Base-by-base conservation (phyloP, 1,140 invertebrate genomes). In the Zaprionus gabonicus region DNA sequence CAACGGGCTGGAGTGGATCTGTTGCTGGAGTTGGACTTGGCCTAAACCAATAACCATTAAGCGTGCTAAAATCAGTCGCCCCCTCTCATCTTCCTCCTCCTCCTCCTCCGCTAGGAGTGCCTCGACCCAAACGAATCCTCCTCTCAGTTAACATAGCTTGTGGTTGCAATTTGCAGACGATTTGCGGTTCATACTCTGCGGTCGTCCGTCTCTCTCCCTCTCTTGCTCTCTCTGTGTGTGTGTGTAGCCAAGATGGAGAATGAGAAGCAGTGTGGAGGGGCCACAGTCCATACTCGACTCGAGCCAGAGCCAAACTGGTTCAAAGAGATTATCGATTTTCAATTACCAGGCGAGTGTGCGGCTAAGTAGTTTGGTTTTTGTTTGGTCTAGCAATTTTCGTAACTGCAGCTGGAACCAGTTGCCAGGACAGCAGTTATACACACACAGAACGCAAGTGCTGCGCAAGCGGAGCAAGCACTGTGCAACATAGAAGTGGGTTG, bases 301-400 rank as follows among this genome's bases (percentile, higher is more conserved):
- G 71, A 51, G 28, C 51, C 51, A 63, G 76, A 81, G 78, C 85
- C 79, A 81, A 90, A 90, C 85, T 90, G 85, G 85, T 90, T 90
- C 85, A 90, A 90, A 91, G 56, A 90, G 81, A 90, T 91, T 85
- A 90, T 90, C 85, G 86, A 90, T 90, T 90, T 90, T 90, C 85
- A 90, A 90, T 90, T 90, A 90, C 85, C 81, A 63, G 78, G 84
- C 83, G 85, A 90, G 84, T 90, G 84, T 88, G 84, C 78, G 85
- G 84, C 84, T 88, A 88, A 88, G 84, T 88, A 90, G 84, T 88
- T 88, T 88, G 84, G 84, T 88, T 88, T 88, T 88, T 88, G 84
- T 88, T 88, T 88, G 85, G 84, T 88, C 84, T 87, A 87, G 84
- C 84, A 87, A 87, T 87, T 88, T 87, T 87, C 84, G 62, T 59